A percentile compares a stretch with the other conserved stretches of the same genome.
Evolutionary conservation across 2,888 invertebrate species (phyloP).

Genomic region (Hartigia nigra): DNA sequence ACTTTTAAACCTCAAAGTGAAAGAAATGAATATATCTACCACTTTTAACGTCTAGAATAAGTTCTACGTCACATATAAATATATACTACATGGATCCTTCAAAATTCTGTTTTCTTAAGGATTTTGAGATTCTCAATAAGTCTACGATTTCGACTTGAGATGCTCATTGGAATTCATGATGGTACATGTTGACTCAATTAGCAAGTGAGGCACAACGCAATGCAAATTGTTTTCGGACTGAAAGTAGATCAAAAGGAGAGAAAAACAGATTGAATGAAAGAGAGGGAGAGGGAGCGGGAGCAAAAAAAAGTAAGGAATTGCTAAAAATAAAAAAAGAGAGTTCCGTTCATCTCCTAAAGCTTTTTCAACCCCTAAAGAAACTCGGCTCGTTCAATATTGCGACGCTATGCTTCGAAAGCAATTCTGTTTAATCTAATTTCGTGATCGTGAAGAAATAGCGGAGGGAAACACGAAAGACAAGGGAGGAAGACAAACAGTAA

Average conservation of each 20-base stretch:
- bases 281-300: neutral
- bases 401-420: slow-evolving; percentile 6
- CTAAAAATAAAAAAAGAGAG: slow-evolving; percentile 3
- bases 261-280: neutral
- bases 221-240: slow-evolving; percentile 5
- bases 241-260: slow-evolving; percentile 8
- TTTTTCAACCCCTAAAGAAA: neutral
- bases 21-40: too few relatives aligned
- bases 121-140: too few relatives aligned
- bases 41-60: too few relatives aligned
- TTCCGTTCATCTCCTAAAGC: neutral
- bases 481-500: neutral
- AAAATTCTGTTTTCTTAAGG: too few relatives aligned
- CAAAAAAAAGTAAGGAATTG: neutral
- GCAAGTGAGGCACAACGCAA: neutral
- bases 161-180: neutral
- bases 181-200: neutral
- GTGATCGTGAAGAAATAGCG: slow-evolving; percentile 27
- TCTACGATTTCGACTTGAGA: too few relatives aligned
- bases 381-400: neutral
- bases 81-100: too few relatives aligned
- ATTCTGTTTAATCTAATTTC: slow-evolving; percentile 27
- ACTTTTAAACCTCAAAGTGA: too few relatives aligned
- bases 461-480: neutral
- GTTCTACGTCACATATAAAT: too few relatives aligned